Evolutionary conservation across 2,797 vertebrate genomes (phyloP).

Genomic region (Phoebastria nigripes): DNA sequence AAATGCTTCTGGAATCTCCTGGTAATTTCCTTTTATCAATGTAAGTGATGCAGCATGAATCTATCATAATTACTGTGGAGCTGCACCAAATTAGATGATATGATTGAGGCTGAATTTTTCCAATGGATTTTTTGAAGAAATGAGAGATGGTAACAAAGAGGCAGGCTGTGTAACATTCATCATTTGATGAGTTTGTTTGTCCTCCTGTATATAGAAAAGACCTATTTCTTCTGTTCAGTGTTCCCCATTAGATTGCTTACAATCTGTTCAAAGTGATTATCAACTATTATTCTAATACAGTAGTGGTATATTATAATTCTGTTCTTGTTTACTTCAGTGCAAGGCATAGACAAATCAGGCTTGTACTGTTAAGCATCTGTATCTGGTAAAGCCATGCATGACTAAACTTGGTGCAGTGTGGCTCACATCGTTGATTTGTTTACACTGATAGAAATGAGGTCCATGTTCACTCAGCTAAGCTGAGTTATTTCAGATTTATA

Average conservation of each 20-base stretch:
- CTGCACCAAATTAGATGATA: background rate
- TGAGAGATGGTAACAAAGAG: background rate
- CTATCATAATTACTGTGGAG: background rate
- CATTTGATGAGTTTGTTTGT: background rate
- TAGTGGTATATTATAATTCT: background rate
- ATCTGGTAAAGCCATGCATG: background rate
- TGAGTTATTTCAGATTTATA: background rate
- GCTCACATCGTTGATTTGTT: background rate
- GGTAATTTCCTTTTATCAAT: background rate
- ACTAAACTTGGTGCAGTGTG: background rate
- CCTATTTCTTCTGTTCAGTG: background rate
- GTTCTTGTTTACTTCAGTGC: background rate
- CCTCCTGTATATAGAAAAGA: background rate
- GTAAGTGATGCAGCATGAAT: background rate
- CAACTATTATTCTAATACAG: background rate
- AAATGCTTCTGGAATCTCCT: conserved; percentile 7
- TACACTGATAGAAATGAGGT: background rate
- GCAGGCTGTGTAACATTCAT: background rate
- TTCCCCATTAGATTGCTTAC: background rate
- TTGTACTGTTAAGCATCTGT: background rate
- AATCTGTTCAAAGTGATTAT: background rate
- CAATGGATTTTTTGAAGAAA: background rate
- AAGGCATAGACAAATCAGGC: background rate
- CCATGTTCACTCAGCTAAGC: background rate
- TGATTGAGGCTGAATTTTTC: background rate